These are phyloP conservation scores for Chamaetylas fuelleborni DNA, from an alignment of 2,113 vertebrate species.

Conservation along the genomic window DNA sequence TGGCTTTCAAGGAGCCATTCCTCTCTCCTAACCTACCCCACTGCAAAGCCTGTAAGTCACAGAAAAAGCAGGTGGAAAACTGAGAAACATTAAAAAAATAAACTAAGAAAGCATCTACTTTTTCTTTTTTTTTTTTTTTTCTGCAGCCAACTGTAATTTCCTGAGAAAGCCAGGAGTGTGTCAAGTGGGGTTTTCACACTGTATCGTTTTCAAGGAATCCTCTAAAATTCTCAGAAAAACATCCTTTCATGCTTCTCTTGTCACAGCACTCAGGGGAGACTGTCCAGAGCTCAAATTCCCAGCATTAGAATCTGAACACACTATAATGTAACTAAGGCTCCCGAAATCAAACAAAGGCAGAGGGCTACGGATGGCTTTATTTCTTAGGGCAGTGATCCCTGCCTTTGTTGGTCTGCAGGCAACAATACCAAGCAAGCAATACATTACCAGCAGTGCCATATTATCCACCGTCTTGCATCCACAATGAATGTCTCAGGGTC, in stretches of 20 bases:
- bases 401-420: constrained; percentile 51
- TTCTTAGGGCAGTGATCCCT: constrained; percentile 55
- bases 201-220: constrained; percentile 34
- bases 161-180: constrained; percentile 5
- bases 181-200: constrained; percentile 29
- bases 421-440: constrained; percentile 37
- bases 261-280: constrained; percentile 42
- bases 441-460: constrained; percentile 30
- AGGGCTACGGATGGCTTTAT: constrained; percentile 44
- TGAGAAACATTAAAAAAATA: neutral
- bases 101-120: neutral
- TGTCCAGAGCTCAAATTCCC: constrained; percentile 41
- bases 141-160: neutral
- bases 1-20: constrained; percentile 20
- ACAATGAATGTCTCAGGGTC: constrained; percentile 33
- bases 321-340: constrained; percentile 40
- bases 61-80: neutral
- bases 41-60: neutral
- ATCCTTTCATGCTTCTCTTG: constrained; percentile 46
- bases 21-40: neutral
- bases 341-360: constrained; percentile 59
- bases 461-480: constrained; percentile 27
- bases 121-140: neutral
- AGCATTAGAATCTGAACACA: constrained; percentile 44
- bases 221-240: constrained; percentile 51